A percentile compares a stretch with the other conserved stretches of the same genome.
Conservation (phyloP, 2,888 invertebrate species). For the Polia nebulosa region DNA sequence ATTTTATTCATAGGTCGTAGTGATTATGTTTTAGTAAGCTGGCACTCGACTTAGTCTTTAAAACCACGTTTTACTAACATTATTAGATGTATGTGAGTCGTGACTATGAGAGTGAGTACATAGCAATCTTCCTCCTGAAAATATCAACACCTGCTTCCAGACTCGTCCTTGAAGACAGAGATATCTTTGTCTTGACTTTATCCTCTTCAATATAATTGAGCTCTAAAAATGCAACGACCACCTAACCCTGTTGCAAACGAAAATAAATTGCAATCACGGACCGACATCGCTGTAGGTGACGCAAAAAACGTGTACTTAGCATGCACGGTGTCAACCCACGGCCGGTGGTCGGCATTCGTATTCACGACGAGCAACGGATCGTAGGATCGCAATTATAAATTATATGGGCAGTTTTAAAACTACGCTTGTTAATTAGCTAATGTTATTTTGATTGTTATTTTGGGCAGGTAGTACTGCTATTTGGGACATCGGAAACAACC, state of each 20-base stretch:
- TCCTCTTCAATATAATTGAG: conserved; percentile 36
- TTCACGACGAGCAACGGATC: conserved; percentile 50
- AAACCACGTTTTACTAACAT: too few relatives aligned
- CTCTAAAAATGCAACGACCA: conserved; percentile 47
- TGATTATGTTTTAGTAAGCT: neutral
- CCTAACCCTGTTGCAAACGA: conserved; percentile 62
- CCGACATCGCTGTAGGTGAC: conserved; percentile 72
- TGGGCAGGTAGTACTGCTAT: conserved; percentile 41
- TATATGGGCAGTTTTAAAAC: conserved; percentile 64
- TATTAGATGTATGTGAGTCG: too few relatives aligned
- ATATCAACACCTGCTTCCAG: neutral
- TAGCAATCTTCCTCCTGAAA: neutral
- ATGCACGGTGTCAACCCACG: conserved; percentile 57
- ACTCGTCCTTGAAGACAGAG: neutral
- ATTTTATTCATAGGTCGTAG: neutral
- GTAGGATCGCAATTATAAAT: conserved; percentile 69
- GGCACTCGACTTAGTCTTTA: neutral
- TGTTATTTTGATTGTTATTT: conserved; percentile 57
- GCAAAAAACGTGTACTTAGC: conserved; percentile 72
- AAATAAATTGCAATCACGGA: conserved; percentile 68
- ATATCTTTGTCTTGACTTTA: neutral
- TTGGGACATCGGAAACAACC: conserved; percentile 50
- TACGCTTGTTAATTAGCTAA: conserved; percentile 65
- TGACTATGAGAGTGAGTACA: neutral
- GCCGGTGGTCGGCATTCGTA: conserved; percentile 73